Percentiles rank a stretch among this genome's conserved stretches.
These are phyloP conservation scores for Girardia tigrina DNA, from an alignment of 2,888 invertebrate species.

Conservation along the genomic window DNA sequence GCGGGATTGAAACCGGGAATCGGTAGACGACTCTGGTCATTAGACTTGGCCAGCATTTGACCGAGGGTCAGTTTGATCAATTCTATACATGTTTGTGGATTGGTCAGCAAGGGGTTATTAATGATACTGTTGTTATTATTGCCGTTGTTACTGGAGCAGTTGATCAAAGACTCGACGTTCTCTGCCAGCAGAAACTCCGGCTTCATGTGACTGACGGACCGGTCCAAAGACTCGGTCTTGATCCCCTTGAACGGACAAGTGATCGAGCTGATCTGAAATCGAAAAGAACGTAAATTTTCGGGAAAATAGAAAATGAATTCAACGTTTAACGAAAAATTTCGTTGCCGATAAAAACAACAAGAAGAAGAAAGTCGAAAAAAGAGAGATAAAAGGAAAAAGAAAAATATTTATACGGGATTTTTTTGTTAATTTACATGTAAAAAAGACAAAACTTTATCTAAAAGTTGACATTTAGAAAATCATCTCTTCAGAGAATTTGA, in stretches of 20 bases:
- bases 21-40: background rate
- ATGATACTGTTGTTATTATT: background rate
- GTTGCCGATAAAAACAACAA: too few species aligned
- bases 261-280: background rate
- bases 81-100: constrained; percentile 3
- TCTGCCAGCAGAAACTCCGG: background rate
- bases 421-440: background rate
- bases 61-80: background rate
- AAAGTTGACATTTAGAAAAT: constrained; percentile 18
- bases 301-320: background rate
- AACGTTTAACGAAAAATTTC: too few species aligned
- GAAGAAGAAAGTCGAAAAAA: too few species aligned
- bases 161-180: background rate
- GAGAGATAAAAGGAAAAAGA: background rate
- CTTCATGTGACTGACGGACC: background rate
- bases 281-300: background rate
- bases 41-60: background rate
- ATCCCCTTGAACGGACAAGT: background rate
- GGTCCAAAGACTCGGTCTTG: background rate
- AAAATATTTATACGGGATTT: constrained; percentile 4
- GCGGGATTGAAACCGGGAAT: background rate
- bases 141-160: background rate
- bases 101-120: background rate
- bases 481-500: constrained; percentile 10
- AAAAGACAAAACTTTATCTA: constrained; percentile 18